phyloP scores from a whole-genome alignment of 2,888 invertebrate species.

The Troilus luridus region DNA sequence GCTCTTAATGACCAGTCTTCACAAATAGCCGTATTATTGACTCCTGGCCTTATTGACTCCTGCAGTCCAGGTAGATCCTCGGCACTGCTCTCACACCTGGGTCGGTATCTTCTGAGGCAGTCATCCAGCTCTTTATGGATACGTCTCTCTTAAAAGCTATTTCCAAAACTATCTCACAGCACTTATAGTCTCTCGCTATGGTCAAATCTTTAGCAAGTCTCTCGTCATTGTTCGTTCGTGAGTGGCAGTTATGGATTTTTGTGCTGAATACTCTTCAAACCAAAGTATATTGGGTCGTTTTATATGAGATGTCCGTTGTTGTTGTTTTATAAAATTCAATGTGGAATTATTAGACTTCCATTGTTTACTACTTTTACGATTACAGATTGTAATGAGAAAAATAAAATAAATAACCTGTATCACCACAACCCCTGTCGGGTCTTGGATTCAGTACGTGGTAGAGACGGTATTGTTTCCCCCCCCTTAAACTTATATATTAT shows the following conservation, averaged over 20 bases:
- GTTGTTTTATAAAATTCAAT: too few relatives aligned
- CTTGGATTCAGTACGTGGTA: too few relatives aligned
- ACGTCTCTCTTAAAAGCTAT: constrained; percentile 34
- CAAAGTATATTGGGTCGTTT: too few relatives aligned
- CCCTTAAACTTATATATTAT: too few relatives aligned
- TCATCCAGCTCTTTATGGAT: background rate
- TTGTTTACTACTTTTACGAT: too few relatives aligned
- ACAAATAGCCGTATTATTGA: constrained; percentile 50
- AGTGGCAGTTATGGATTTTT: background rate
- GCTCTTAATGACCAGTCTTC: background rate
- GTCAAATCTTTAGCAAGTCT: background rate
- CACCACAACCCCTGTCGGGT: too few relatives aligned
- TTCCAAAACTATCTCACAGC: background rate
- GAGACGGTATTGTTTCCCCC: too few relatives aligned
- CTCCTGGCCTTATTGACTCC: constrained; percentile 45
- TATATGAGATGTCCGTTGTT: too few relatives aligned
- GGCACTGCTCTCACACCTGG: background rate
- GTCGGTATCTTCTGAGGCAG: background rate
- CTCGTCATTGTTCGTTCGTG: background rate
- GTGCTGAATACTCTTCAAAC: too few relatives aligned
- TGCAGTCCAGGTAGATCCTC: background rate
- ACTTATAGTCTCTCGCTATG: background rate
- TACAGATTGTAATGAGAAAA: too few relatives aligned
- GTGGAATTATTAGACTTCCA: too few relatives aligned
- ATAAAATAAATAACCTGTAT: too few relatives aligned